These are phyloP conservation scores for Vultur gryphus DNA, from an alignment of 2,797 vertebrate genomes.

Conservation along the genomic window DNA sequence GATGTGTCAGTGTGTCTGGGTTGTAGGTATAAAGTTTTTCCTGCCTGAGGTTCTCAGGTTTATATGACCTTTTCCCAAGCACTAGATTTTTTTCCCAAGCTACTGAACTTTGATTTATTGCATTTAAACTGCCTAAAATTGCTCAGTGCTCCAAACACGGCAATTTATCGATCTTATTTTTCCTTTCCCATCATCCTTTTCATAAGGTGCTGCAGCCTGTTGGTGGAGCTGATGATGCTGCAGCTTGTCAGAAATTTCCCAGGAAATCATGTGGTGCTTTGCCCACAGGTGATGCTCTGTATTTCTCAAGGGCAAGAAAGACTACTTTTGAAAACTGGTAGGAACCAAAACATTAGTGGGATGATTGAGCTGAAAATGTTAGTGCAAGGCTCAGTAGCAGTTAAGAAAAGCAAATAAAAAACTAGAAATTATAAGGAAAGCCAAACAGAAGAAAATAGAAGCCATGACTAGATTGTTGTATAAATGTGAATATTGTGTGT, in stretches of 20 bases:
- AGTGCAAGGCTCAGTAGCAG: neutral
- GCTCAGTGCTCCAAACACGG: neutral
- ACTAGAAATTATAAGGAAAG: neutral
- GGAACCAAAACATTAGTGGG: neutral
- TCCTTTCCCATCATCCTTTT: neutral
- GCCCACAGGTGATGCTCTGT: neutral
- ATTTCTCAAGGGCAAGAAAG: neutral
- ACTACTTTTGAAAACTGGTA: neutral
- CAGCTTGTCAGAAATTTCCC: neutral
- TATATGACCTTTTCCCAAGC: neutral
- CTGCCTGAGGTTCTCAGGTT: neutral
- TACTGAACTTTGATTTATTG: slow-evolving; percentile 20
- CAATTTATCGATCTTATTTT: neutral
- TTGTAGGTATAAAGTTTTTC: neutral
- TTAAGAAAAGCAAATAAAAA: neutral
- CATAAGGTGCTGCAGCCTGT: neutral
- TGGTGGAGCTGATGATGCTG: neutral
- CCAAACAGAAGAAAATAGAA: neutral
- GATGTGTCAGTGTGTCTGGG: neutral
- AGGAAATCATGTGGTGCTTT: neutral
- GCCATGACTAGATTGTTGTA: neutral
- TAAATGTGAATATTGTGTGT: neutral
- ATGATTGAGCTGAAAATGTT: neutral
- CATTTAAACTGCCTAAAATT: neutral
- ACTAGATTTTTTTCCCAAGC: neutral